These are phyloP conservation scores for Lophochroa leadbeateri DNA, from an alignment of 2,113 vertebrate species.

Conservation along the genomic window DNA sequence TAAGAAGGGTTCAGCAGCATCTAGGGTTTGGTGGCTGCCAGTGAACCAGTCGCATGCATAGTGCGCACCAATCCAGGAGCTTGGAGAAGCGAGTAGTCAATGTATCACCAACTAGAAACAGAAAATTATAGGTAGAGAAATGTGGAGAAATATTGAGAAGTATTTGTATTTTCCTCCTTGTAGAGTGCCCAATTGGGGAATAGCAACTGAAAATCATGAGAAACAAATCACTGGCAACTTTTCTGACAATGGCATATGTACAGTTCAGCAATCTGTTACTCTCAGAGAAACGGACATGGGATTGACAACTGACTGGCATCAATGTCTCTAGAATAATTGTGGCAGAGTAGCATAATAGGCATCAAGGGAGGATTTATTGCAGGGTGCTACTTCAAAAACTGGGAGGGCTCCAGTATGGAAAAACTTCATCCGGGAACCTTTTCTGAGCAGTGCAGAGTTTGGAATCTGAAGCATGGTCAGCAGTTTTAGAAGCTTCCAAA, in stretches of 20 bases:
- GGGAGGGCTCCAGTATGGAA: not conserved
- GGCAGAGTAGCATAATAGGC: not conserved
- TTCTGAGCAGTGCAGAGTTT: not conserved
- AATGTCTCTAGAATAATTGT: not conserved
- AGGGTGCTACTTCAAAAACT: not conserved
- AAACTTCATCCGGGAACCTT: not conserved
- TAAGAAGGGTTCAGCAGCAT: not conserved
- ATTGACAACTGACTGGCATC: conserved; percentile 2
- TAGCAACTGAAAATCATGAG: not conserved
- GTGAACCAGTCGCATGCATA: not conserved
- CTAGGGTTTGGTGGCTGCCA: not conserved
- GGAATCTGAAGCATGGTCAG: not conserved
- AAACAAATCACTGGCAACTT: not conserved
- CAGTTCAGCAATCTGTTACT: not conserved
- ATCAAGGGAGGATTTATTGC: not conserved
- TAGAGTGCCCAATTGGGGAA: not conserved
- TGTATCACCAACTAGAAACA: not conserved
- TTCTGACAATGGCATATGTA: not conserved
- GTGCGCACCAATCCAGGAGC: not conserved
- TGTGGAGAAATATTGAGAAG: not conserved
- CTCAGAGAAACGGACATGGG: not conserved
- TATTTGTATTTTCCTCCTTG: not conserved
- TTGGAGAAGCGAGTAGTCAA: not conserved
- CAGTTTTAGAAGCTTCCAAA: not conserved
- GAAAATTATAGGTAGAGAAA: not conserved